Evolutionary conservation across 1,140 invertebrate species (phyloP), one percentile per base, ranked within the genome.

Genomic region (Drosophila arizonae): DNA sequence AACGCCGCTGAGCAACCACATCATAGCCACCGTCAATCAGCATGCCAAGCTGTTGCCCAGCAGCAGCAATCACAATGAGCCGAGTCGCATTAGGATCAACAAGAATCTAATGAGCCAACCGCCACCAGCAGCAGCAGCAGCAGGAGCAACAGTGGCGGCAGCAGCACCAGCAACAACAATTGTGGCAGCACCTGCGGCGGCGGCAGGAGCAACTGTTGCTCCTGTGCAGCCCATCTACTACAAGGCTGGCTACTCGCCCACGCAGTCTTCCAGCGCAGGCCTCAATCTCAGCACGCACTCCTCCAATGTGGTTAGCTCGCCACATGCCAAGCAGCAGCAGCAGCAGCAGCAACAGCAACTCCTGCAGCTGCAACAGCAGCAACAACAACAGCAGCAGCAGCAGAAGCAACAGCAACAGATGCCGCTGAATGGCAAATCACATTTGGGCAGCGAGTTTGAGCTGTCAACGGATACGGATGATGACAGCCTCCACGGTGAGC

Each of bases 401-500:
- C 24, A 28, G 11, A 61, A 41, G 8, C 65, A 65, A 5, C 50
- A 63, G 43, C 56, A 66, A 55, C 71, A 24, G 28, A 48, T 36
- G 8, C 15, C 26, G 46, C 56, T 41, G 45, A 71, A 74, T 21
- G 76, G 78, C 15, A 41, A 88, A 45, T 60, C 81, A 6, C 78
- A 93, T 80, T 75, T 90, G 88, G 88, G 88, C 61, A 86, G 86
- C n/a, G 94, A 95, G 76, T 94, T 94, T 10, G 95, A 95, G 64
- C 87, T 95, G 33, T 94, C 93, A 3, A 94, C 94, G 6, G 94
- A 94, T 62, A 94, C 94, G 4, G 94, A 94, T 72, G 94, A 94
- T 28, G 92, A 92, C 33, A 92, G 92, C 45, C 75, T 92, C 11
- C 90, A 90, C 43, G 92, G 92, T 1, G 91, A 92, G 64, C 90